Base-by-base conservation (phyloP, 2,888 invertebrate genomes). In the Stomorhina lunata region DNA sequence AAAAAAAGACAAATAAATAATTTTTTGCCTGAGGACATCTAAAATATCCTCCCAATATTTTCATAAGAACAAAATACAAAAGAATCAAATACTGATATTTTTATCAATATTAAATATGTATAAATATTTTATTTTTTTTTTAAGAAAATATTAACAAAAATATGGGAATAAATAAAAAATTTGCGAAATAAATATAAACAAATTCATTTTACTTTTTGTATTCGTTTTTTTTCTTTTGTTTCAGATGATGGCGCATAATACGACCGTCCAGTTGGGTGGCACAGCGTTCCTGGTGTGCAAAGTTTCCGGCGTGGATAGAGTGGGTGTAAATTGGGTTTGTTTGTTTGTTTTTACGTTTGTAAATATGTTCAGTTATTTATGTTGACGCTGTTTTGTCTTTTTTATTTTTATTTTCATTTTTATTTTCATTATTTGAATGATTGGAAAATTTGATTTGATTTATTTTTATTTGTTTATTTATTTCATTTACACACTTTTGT, bases 311-410 rank as follows among this genome's bases (percentile, higher is more conserved):
- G 91, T 91, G 89, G 91, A 91, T 85, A 89, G 91, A 91, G 91
- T 91, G 90, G 91, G 91, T 91, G 91, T 91, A 88, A 91, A 91
- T 91, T 91, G 91, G 91, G 91, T 91, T 90, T 90, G 91, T 91
- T 88, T 75, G 66, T 65, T 69, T 86, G n/a, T n/a, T 76, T 84
- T 78, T 78, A 40, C 83, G 71, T 71, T 48, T 78, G 77, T 32
- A 69, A 69, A 55, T 61, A 48, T 63, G 22, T 75, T 45, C 9
- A 22, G 45, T 34, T 71, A 25, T 29, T 61, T 76, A n/a, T 32
- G 43, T 22, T 17, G n/a, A n/a, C n/a, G 15, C 10, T 25, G n/a
- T 29, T 37, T 66, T 20, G 17, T 59, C 15, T 5, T n/a, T 63
- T 55, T 63, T 43, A 50, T 59, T 83, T 45, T 53, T 43, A 68